Evolutionary conservation across 2,888 invertebrate genomes (phyloP).

Genomic region (Euplagia quadripunctaria): DNA sequence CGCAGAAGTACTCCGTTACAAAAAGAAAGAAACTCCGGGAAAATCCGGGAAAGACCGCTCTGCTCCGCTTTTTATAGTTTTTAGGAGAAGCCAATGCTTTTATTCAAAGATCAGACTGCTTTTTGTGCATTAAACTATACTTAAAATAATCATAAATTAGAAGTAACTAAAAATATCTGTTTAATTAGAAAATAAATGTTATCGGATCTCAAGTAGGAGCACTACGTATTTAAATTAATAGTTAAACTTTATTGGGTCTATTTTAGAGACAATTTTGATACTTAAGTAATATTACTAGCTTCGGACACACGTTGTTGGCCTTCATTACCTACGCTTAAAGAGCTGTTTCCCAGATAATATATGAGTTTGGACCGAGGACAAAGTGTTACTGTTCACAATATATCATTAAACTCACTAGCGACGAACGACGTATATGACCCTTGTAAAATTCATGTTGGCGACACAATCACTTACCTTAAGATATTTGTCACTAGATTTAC

Average conservation of each 20-base stretch:
- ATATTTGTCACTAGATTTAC: conserved; percentile 9
- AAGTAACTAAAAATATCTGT: too few species aligned
- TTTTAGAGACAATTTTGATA: not conserved
- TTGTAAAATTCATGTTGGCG: conserved; percentile 44
- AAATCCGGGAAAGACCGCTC: too few species aligned
- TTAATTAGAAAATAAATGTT: not conserved
- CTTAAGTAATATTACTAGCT: conserved; percentile 8
- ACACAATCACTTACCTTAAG: conserved; percentile 50
- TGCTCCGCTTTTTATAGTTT: too few species aligned
- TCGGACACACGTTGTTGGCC: conserved; percentile 2
- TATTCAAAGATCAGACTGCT: too few species aligned
- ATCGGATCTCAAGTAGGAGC: not conserved
- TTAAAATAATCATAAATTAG: too few species aligned
- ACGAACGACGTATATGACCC: conserved; percentile 28
- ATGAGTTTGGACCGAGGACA: conserved; percentile 12
- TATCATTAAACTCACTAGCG: conserved; percentile 19
- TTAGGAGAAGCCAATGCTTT: too few species aligned
- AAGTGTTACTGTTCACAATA: conserved; percentile 12
- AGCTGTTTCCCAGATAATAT: conserved; percentile 10
- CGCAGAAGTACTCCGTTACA: too few species aligned
- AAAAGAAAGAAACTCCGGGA: too few species aligned
- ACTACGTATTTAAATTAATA: not conserved
- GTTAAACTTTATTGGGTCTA: not conserved
- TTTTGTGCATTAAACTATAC: too few species aligned
- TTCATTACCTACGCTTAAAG: conserved; percentile 2